Conservation (phyloP, 2,113 vertebrate genomes). For the Orthochromis malagaraziensis region DNA sequence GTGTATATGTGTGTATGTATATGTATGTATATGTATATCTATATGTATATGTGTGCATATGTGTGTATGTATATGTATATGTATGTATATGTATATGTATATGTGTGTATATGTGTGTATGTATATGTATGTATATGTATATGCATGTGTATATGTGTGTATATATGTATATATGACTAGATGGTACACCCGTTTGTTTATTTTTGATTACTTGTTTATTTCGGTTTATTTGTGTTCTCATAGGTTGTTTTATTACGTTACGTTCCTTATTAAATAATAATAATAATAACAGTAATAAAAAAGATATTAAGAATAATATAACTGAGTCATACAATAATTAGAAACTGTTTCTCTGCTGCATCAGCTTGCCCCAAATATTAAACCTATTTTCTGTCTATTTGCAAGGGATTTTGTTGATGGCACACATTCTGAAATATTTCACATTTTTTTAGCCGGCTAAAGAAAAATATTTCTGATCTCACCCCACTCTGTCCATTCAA, state of each 20-base stretch:
- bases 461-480: background rate
- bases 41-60: too few relatives aligned
- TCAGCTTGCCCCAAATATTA: background rate
- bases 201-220: background rate
- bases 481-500: rapidly evolving
- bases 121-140: too few relatives aligned
- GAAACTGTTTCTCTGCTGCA: background rate
- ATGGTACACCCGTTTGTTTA: too few relatives aligned
- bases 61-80: too few relatives aligned
- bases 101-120: too few relatives aligned
- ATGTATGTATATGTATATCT: too few relatives aligned
- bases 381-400: background rate
- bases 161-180: too few relatives aligned
- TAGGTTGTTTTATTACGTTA: background rate
- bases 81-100: too few relatives aligned
- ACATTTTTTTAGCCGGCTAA: background rate
- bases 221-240: background rate
- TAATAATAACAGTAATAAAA: too few relatives aligned
- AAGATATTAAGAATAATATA: background rate
- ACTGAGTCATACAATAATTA: background rate
- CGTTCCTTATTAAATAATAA: background rate
- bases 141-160: too few relatives aligned
- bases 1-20: too few relatives aligned
- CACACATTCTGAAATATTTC: background rate
- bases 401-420: background rate